Evolutionary conservation across 2,888 invertebrate species (phyloP).

Genomic region (Zaprionus obscuricornis): DNA sequence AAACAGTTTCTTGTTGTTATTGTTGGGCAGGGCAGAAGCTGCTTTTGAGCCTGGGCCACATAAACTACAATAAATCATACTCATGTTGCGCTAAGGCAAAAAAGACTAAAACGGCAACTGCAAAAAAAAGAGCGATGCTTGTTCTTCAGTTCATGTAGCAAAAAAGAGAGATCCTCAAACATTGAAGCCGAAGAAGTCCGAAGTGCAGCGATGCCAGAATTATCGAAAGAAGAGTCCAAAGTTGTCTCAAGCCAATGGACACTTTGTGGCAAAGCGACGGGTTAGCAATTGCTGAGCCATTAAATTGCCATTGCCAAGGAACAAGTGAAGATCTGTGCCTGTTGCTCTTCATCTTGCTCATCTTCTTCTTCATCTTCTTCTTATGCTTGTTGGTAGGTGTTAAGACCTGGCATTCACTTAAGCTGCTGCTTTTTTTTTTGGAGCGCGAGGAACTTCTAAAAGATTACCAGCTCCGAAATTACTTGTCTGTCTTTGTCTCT

Average conservation of each 20-base stretch:
- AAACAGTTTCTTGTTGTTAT: too few relatives aligned
- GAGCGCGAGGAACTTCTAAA: slow-evolving; percentile 16
- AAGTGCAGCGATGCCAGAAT: slow-evolving; percentile 25
- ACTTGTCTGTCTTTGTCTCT: slow-evolving; percentile 21
- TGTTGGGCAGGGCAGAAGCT: slow-evolving; percentile 49
- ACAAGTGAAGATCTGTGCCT: slow-evolving; percentile 36
- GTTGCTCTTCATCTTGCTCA: too few relatives aligned
- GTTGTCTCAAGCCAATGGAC: slow-evolving; percentile 33
- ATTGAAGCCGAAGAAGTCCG: slow-evolving; percentile 15
- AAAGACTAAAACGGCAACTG: slow-evolving; percentile 46
- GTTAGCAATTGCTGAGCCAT: slow-evolving; percentile 69
- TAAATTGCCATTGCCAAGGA: slow-evolving; percentile 60
- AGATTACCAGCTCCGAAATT: slow-evolving; percentile 41
- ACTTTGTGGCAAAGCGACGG: slow-evolving; percentile 50
- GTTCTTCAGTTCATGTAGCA: too few relatives aligned
- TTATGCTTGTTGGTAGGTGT: too few relatives aligned
- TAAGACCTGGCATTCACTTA: slow-evolving; percentile 56
- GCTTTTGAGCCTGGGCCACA: slow-evolving; percentile 48
- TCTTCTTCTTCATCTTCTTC: too few relatives aligned
- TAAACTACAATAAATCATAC: slow-evolving; percentile 77
- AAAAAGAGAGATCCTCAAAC: too few relatives aligned
- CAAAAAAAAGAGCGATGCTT: slow-evolving; percentile 12
- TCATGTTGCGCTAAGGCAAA: slow-evolving; percentile 72
- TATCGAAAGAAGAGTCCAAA: slow-evolving; percentile 24
- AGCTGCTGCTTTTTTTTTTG: slow-evolving; percentile 35